Conservation (phyloP, 2,888 invertebrate genomes). For the Patella ulyssiponensis region DNA sequence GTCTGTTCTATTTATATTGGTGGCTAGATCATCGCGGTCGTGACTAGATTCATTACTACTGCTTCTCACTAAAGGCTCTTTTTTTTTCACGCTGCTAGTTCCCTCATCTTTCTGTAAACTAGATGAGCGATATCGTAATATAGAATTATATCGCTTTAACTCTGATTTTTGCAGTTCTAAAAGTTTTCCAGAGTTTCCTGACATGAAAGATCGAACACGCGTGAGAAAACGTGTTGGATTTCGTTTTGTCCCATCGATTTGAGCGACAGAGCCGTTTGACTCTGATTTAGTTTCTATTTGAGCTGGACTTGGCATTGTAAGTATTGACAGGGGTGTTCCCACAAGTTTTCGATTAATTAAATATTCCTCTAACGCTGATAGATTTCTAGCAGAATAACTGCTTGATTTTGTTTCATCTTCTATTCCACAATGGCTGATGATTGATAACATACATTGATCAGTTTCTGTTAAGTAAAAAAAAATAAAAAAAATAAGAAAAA, state of each 20-base stretch:
- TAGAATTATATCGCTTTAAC: constrained; percentile 18
- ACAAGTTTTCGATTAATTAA: constrained; percentile 54
- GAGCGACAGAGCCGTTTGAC: neutral
- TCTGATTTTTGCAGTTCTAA: constrained; percentile 20
- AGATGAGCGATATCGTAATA: constrained; percentile 13
- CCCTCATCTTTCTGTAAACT: constrained; percentile 6
- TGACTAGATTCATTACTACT: constrained; percentile 38
- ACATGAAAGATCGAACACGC: neutral
- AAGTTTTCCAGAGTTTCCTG: neutral
- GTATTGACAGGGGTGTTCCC: constrained; percentile 51
- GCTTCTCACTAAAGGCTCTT: constrained; percentile 25
- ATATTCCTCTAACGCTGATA: constrained; percentile 51
- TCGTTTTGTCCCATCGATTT: neutral
- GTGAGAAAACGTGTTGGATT: neutral
- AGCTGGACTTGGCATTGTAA: constrained; percentile 25
- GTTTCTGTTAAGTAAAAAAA: constrained; percentile 49
- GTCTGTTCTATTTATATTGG: neutral
- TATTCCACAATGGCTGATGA: constrained; percentile 35
- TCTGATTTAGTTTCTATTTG: neutral
- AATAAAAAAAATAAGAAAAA: no score
- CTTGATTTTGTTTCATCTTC: neutral
- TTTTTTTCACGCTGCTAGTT: neutral
- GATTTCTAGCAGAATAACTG: constrained; percentile 29
- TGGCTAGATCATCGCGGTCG: constrained; percentile 3
- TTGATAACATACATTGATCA: constrained; percentile 59